Evolutionary conservation across 2,113 vertebrate species (phyloP), one percentile per base, ranked within the genome.

Genomic region (Illadopsis cleaveri): DNA sequence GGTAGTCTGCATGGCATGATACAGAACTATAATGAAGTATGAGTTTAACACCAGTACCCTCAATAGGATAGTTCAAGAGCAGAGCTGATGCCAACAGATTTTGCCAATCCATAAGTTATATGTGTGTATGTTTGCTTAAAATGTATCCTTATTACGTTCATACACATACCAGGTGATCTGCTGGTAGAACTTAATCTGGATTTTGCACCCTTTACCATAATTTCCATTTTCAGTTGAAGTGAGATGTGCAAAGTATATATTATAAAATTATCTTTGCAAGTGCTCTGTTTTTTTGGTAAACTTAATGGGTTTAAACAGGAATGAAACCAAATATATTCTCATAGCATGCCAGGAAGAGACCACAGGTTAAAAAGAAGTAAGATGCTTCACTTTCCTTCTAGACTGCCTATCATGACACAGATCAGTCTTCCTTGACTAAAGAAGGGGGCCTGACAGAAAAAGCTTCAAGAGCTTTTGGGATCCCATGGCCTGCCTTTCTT

Each of bases 121-220:
- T 38, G 5, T 6, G 2, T 37, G 3, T 23, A 12, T 33, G 2
- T 40, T 69, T 53, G 12, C 19, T 54, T 72, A 23, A 35, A 15
- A 5, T 40, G 0, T 5, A 7, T 38, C 1, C 7, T 22, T 56
- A 12, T 17, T 18, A 9, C 4, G 4, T 35, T 51, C 12, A 28
- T 11, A 62, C 9, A 14, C 10, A n/a, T 4, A 62, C 1, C 12
- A 28, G 10, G 37, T 35, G 15, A 70, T 53, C 5, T 24, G 5
- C 23, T 35, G 31, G 10, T 35, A 56, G 81, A 2, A 1, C 2
- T 37, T 38, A 31, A 11, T 4, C 4, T 15, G 12, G 7, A 58
- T 79, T 92, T 86, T 75, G 12, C 22, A 68, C 10, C 19, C 10
- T 7, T 51, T 65, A 31, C 1, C 2, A 7, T 27, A 40, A 48